Percentiles rank a stretch among this genome's conserved stretches.
These are phyloP conservation scores for Neogale vison DNA, from an alignment of 2,113 vertebrate species.

Conservation along the genomic window DNA sequence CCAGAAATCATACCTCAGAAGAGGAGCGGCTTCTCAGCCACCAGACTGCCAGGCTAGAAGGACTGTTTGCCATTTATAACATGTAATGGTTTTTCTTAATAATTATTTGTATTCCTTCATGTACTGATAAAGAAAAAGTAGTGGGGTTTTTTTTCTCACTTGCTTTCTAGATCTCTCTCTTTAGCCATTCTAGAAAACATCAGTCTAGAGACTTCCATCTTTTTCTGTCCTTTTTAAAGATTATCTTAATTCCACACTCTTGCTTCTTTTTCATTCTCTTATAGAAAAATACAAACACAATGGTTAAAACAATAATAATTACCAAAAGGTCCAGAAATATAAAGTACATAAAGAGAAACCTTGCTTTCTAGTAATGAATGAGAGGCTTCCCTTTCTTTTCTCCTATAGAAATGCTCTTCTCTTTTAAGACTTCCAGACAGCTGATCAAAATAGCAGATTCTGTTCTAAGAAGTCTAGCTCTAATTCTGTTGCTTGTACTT, in stretches of 20 bases:
- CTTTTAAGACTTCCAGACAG: not conserved
- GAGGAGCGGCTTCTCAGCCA: not conserved
- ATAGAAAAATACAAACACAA: not conserved
- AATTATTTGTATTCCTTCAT: not conserved
- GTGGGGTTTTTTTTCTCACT: not conserved
- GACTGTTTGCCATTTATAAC: not conserved
- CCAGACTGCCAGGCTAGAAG: not conserved
- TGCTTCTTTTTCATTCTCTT: not conserved
- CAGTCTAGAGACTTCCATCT: not conserved
- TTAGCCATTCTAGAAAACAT: not conserved
- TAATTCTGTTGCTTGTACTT: not conserved
- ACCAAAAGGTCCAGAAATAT: not conserved
- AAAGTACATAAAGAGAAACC: not conserved
- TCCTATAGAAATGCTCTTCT: not conserved
- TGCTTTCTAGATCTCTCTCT: not conserved
- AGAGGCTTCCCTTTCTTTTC: not conserved
- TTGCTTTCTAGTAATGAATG: constrained; percentile 8
- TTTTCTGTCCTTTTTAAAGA: not conserved
- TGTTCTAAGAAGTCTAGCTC: not conserved
- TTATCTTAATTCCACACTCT: not conserved
- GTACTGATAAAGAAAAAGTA: not conserved
- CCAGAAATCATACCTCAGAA: not conserved
- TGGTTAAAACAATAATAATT: not conserved
- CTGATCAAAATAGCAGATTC: constrained; percentile 33
- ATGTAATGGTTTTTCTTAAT: not conserved